Evolutionary conservation across 1,140 invertebrate species (phyloP).

Genomic region (Anastatus disparis): DNA sequence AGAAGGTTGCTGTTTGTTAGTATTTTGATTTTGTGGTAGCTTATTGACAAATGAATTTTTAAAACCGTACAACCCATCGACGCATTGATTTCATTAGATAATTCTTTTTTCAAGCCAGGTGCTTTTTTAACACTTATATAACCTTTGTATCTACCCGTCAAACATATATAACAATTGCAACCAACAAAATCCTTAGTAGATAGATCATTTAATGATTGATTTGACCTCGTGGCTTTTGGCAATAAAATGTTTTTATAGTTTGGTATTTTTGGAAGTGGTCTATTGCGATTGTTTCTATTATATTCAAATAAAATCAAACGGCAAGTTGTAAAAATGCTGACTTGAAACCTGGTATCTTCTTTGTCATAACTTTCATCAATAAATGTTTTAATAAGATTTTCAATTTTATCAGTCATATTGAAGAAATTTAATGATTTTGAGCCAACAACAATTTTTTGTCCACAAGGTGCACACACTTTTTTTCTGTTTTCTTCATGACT

Average conservation of each 20-base stretch:
- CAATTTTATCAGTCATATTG: not conserved
- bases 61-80: too few species aligned
- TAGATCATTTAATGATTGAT: not conserved
- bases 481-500: slow-evolving; percentile 3
- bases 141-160: slow-evolving; percentile 6
- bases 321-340: slow-evolving; percentile 13
- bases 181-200: not conserved
- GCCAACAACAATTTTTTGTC: slow-evolving; percentile 1
- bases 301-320: slow-evolving; percentile 4
- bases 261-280: not conserved
- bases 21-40: too few species aligned
- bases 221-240: not conserved
- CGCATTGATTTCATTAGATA: too few species aligned
- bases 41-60: too few species aligned
- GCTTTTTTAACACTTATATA: not conserved
- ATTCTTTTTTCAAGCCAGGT: not conserved
- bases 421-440: not conserved
- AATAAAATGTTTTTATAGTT: slow-evolving; percentile 3
- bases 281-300: not conserved
- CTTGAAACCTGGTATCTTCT: slow-evolving; percentile 1
- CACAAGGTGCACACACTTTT: slow-evolving; percentile 15
- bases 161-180: slow-evolving; percentile 21
- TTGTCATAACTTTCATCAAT: slow-evolving; percentile 5
- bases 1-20: too few species aligned
- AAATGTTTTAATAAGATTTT: slow-evolving; percentile 8